Conservation (phyloP, 2,888 invertebrate genomes). For the Polydesmus complanatus region DNA sequence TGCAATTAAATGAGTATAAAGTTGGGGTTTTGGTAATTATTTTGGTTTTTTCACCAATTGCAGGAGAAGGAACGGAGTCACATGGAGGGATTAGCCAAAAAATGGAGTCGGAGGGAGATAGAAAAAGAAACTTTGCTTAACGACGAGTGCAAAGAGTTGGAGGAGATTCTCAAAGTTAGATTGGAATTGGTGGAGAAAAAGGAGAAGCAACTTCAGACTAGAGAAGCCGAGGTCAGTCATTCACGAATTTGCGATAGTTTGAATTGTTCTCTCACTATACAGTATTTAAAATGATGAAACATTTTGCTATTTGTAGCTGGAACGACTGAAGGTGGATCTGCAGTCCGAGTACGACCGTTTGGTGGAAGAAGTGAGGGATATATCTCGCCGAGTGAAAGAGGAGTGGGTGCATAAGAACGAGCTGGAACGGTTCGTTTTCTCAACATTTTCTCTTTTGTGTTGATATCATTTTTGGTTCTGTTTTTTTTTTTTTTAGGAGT, state of each 20-base stretch:
- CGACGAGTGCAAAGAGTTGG: conserved; percentile 31
- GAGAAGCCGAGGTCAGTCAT: conserved; percentile 31
- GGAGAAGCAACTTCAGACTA: conserved; percentile 31
- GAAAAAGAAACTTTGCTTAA: conserved; percentile 33
- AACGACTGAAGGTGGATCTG: conserved; percentile 15
- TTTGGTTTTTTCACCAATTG: too few relatives aligned
- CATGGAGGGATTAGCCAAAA: conserved; percentile 32
- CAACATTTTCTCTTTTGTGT: too few relatives aligned
- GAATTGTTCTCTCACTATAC: too few relatives aligned
- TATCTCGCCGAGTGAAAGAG: conserved; percentile 31
- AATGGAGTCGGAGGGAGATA: conserved; percentile 34
- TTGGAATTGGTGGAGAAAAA: conserved; percentile 31
- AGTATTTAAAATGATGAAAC: too few relatives aligned
- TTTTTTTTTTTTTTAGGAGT: conserved; percentile 7
- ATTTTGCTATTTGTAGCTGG: neutral
- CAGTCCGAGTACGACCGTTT: conserved; percentile 12
- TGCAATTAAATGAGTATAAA: too few relatives aligned
- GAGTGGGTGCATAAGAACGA: conserved; percentile 33
- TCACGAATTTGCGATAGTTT: too few relatives aligned
- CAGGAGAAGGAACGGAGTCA: conserved; percentile 32
- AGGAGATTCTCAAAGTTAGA: conserved; percentile 31
- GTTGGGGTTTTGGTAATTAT: too few relatives aligned
- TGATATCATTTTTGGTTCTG: too few relatives aligned
- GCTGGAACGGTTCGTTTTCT: conserved; percentile 28
- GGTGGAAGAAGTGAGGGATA: conserved; percentile 31